Evolutionary conservation across 1,140 invertebrate genomes (phyloP), one percentile per base, ranked within the genome.

Genomic region (Mycetomoellerius zeteki): DNA sequence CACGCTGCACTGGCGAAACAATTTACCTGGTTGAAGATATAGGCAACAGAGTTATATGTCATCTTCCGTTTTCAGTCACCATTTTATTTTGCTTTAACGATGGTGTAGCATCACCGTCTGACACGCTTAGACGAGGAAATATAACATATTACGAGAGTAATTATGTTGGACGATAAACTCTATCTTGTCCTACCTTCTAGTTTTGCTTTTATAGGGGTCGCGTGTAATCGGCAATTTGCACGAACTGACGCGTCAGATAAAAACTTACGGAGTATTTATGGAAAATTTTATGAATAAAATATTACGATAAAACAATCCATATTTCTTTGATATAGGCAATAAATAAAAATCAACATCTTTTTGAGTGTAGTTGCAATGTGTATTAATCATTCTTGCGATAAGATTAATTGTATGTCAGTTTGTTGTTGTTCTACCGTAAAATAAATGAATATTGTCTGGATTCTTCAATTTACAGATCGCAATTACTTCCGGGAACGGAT

Each of bases 91-190:
- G 21, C 10, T 69, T 21, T 10, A 19, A 30, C 67, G 62, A 54
- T 30, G 58, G 16, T 33, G 27, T 33, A 60, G 12, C 54, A 58
- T 37, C n/a, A 5, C 24, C 62, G 33, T 60, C 65, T 12, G 16
- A 12, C 54, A 5, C 43, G 24, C 24, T 84, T 58, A 73, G 19
- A 52, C 69, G 54, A 64, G 56, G 56, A 73, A 43, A 72, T 71
- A 75, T 56, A 75, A 84, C 80, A 33, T 47, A 77, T 89, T 80
- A 86, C 60, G 24, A 77, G 27, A 56, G 69, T 89, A 89, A 89
- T 89, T 88, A 89, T 56, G 50, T 80, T 89, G 50, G 33, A 50
- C 67, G n/a, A 72, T 69, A 71, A 86, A 52, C 24, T 43, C 58
- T 58, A 27, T 65, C 21, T 12, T 14, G 19, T 37, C 2, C 16